A percentile compares a stretch with the other conserved stretches of the same genome.
These are phyloP conservation scores for Poecilia gillii DNA, from an alignment of 2,797 vertebrate species.

Conservation along the genomic window DNA sequence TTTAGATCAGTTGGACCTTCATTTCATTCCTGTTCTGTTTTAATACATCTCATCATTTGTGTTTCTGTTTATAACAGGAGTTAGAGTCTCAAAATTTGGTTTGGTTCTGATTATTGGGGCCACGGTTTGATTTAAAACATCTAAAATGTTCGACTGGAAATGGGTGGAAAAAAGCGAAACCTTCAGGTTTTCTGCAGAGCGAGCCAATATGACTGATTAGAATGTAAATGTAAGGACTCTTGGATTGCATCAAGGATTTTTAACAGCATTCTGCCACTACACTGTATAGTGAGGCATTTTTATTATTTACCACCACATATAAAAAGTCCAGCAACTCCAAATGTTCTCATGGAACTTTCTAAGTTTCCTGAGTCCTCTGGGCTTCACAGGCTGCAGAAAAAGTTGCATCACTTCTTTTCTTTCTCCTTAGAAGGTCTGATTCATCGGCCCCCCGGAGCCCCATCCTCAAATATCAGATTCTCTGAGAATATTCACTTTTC, in stretches of 20 bases:
- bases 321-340: neutral
- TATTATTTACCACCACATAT: neutral
- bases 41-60: too few relatives aligned
- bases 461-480: neutral
- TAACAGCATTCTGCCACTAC: neutral
- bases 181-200: neutral
- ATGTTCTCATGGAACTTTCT: conserved; percentile 1
- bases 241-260: neutral
- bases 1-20: too few relatives aligned
- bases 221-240: neutral
- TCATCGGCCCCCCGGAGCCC: neutral
- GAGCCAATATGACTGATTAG: neutral
- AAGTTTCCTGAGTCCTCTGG: conserved; percentile 14
- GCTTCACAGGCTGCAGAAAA: conserved; percentile 1
- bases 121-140: neutral
- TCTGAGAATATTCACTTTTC: neutral
- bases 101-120: too few relatives aligned
- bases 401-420: conserved; percentile 9
- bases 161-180: neutral
- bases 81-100: too few relatives aligned
- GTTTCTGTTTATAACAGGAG: too few relatives aligned
- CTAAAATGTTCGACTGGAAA: neutral
- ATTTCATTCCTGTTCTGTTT: too few relatives aligned
- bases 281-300: neutral
- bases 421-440: neutral